Evolutionary conservation across 2,888 invertebrate species (phyloP).

Genomic region (Seira musarum): DNA sequence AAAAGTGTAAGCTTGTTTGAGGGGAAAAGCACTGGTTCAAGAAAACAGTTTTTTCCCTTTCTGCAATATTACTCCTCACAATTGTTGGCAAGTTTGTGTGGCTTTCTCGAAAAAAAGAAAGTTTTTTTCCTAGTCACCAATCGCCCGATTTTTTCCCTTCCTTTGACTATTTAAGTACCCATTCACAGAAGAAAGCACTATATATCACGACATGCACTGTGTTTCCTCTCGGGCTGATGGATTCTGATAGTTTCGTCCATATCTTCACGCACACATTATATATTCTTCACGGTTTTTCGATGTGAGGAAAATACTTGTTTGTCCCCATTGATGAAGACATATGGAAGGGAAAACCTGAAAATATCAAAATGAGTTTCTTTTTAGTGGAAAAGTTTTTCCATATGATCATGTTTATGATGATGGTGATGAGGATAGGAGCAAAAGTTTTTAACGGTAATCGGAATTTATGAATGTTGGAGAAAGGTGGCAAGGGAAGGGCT

Average conservation of each 20-base stretch:
- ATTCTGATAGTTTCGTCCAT: background rate
- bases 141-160: conserved; percentile 25
- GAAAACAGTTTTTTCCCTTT: background rate
- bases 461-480: conserved; percentile 1
- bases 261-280: conserved; percentile 6
- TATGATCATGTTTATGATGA: conserved; percentile 28
- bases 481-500: no score
- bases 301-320: conserved; percentile 19
- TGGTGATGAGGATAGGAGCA: conserved; percentile 36
- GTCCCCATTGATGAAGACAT: conserved; percentile 13
- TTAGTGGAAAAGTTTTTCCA: conserved; percentile 56
- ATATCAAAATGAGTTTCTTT: conserved; percentile 55
- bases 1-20: conserved; percentile 18
- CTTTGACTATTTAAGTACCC: conserved; percentile 44
- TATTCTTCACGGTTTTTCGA: background rate
- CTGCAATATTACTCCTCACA: conserved; percentile 13
- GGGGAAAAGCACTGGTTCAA: background rate
- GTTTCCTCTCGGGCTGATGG: background rate
- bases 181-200: conserved; percentile 28
- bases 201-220: conserved; percentile 7
- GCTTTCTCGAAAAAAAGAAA: conserved; percentile 35
- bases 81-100: conserved; percentile 35
- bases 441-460: conserved; percentile 20
- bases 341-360: conserved; percentile 40
- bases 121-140: conserved; percentile 45